Evolutionary conservation across 2,888 invertebrate species (phyloP).

Genomic region (Plebejus argus): DNA sequence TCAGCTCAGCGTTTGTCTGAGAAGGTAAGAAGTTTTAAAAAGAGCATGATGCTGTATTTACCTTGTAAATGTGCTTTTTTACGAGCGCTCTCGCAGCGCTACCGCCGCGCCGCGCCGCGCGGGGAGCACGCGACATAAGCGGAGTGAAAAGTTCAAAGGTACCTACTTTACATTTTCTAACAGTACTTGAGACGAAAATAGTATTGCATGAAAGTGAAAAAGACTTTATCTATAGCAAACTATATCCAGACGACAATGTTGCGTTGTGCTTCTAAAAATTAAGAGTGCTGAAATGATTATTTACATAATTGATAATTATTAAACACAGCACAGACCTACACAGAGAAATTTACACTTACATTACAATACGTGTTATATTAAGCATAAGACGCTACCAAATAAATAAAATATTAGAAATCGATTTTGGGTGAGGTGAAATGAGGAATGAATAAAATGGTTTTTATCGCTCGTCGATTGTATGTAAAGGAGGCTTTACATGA

Average conservation of each 20-base stretch:
- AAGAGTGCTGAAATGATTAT: too few species aligned
- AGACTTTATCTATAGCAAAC: too few species aligned
- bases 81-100: conserved; percentile 61
- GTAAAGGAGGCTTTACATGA: conserved; percentile 29
- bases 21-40: conserved; percentile 56
- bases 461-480: conserved; percentile 19
- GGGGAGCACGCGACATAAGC: conserved; percentile 40
- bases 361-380: not conserved
- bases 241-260: too few species aligned
- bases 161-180: not conserved
- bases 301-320: too few species aligned
- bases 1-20: conserved; percentile 55
- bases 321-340: too few species aligned
- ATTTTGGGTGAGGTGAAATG: not conserved
- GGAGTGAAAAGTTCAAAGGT: conserved; percentile 43
- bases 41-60: conserved; percentile 70
- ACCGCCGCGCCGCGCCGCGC: conserved; percentile 50
- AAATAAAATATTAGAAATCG: conserved; percentile 10
- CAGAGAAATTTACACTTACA: not conserved
- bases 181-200: too few species aligned
- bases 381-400: conserved; percentile 13
- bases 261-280: too few species aligned
- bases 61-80: conserved; percentile 73
- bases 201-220: too few species aligned
- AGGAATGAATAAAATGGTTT: not conserved